Base-by-base conservation (phyloP, 2,888 invertebrate species). In the Yponomeuta malinellus region DNA sequence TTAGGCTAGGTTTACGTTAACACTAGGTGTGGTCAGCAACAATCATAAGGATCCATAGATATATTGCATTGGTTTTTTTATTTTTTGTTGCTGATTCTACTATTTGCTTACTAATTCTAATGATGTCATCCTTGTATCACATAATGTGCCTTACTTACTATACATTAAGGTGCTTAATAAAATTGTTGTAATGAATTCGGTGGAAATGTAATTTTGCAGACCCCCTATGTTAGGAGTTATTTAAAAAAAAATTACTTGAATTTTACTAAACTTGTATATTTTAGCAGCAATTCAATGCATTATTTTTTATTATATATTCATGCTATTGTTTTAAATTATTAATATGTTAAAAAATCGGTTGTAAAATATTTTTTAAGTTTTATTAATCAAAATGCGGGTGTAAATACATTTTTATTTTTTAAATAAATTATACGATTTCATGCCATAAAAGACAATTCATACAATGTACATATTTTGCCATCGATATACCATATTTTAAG, bases 381-480 rank as follows among this genome's bases (percentile, higher is more conserved):
- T 48, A 48, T 65, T 43, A 10, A 64, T 12, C 66, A 71, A 78
- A 82, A 90, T 88, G 90, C 88, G 90, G 90, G 90, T 90, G 82
- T 86, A 81, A 80, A 78, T 81, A 79, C 75, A 78, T 78, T 82
- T 23, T 79, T 79, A 79, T 80, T 59, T 59, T 59, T 59, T 12
- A 59, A 79, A 84, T 87, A 87, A 87, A 86, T 86, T 87, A 87
- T 85, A 83, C 29, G n/a, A 69, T 80, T 81, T 81, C 83, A 86
- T 81, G 83, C 84, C 85, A 85, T 69, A 69, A 9, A 69, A 69
- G 12, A 52, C n/a, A 43, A 37, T 43, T 63, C 83, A 73, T 43
- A 43, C 43, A 43, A 33, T 90, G 90, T 90, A 90, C 83, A 90
- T 90, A 88, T 75, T 75, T 77, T 77, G 87, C 88, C 89, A 89